Evolutionary conservation across 2,888 invertebrate species (phyloP), one percentile per base, ranked within the genome.

Genomic region (Synanthedon tipuliformis): DNA sequence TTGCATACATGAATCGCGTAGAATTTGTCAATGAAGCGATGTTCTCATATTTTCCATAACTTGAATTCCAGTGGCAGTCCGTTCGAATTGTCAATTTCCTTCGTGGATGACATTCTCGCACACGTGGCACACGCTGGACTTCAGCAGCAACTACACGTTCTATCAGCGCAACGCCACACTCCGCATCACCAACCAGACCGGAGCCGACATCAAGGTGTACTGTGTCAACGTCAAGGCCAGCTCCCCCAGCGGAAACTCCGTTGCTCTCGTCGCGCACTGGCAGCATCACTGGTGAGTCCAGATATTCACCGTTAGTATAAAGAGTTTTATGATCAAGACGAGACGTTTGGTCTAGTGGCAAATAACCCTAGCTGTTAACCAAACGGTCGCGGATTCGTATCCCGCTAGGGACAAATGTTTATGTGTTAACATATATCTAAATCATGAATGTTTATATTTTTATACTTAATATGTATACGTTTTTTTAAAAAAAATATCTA

Each of bases 111-210:
- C 94, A 60, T 92, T 92, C 68, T 92, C 92, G 55, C 90, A 91
- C 70, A 94, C 95, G 66, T 96, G 96, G 96, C 95, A 96, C 82
- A 95, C 95, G 50, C 88, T 96, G 70, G 95, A 96, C 89, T 93
- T 94, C 77, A 91, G 92, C 69, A 92, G 92, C 68, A 93, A 94
- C 65, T 96, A 95, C 87, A 93, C 93, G 64, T 95, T 95, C 85
- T 94, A 94, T 81, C 92, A 94, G 76, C 89, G 92, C 60, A 93
- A 93, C 75, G 92, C 92, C n/a, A 93, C 93, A 3, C 81, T 94
- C 18, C 87, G 92, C 62, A 92, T 93, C 64, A 91, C 91, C 55
- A 92, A 90, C 76, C 78, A 81, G 56, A 89, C 89, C 0, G 90
- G 89, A 1, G 88, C 89, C 3, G 92, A 92, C 58, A 89, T 91